Conservation (phyloP, 2,888 invertebrate species). For the Dynastes tityus region DNA sequence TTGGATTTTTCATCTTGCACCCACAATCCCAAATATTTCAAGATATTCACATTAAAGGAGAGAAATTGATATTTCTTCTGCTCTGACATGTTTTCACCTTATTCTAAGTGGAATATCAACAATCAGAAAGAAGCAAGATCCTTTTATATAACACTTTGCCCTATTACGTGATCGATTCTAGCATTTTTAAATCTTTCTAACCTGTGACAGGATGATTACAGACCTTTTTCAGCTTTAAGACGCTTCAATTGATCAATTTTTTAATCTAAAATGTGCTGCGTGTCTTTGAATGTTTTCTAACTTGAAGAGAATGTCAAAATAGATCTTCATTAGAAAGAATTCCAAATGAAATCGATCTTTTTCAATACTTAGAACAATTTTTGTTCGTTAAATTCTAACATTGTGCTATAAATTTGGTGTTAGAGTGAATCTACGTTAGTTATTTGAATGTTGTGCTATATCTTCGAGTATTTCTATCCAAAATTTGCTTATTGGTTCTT, state of each 20-base stretch:
- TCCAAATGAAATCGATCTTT: too few species aligned
- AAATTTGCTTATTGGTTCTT: not conserved
- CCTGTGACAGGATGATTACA: not conserved
- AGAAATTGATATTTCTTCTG: constrained; percentile 39
- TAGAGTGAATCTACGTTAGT: too few species aligned
- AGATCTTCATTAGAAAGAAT: not conserved
- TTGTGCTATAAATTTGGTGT: too few species aligned
- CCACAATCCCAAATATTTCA: constrained; percentile 45
- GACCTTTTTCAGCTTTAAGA: too few species aligned
- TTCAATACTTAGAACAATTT: too few species aligned
- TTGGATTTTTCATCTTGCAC: constrained; percentile 33
- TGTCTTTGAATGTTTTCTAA: not conserved
- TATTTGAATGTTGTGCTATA: too few species aligned
- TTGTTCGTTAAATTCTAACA: too few species aligned
- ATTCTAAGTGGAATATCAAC: not conserved
- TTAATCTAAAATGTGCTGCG: not conserved
- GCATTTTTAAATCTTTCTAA: not conserved
- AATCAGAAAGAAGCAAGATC: too few species aligned
- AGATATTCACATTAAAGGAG: constrained; percentile 44
- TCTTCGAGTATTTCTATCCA: too few species aligned
- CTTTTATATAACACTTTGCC: not conserved
- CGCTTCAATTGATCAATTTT: too few species aligned
- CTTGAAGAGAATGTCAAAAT: not conserved
- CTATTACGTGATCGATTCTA: not conserved
- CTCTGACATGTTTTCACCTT: not conserved